These are phyloP conservation scores for Plagodis dolabraria DNA, from an alignment of 2,888 invertebrate species.

Conservation along the genomic window DNA sequence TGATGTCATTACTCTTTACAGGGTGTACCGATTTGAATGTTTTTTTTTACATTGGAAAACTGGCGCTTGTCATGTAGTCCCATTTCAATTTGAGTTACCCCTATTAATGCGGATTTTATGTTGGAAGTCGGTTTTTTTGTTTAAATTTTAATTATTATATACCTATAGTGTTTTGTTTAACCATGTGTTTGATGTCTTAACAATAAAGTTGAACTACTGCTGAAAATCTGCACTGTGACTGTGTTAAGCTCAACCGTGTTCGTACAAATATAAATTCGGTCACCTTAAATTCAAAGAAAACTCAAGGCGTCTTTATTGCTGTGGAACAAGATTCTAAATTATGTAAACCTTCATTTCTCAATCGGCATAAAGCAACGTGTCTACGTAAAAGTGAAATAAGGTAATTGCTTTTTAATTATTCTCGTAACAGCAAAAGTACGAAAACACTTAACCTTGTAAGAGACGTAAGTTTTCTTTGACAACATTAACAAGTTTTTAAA, in stretches of 20 bases:
- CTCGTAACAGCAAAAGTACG: slow-evolving; percentile 23
- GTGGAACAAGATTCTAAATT: slow-evolving; percentile 16
- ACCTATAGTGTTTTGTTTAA: neutral
- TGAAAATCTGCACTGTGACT: slow-evolving; percentile 1
- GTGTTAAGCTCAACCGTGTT: slow-evolving; percentile 16
- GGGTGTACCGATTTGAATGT: too few species aligned
- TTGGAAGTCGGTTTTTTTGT: too few species aligned
- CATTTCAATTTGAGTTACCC: too few species aligned
- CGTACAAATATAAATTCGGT: slow-evolving; percentile 22
- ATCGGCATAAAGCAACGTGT: slow-evolving; percentile 10
- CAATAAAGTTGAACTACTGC: neutral
- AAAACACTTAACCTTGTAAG: slow-evolving; percentile 16
- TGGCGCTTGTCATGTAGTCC: too few species aligned
- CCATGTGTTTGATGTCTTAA: too few species aligned
- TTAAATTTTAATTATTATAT: too few species aligned
- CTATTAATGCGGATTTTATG: too few species aligned
- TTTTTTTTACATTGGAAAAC: too few species aligned
- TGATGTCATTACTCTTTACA: too few species aligned
- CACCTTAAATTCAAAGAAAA: slow-evolving; percentile 15
- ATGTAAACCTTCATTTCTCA: slow-evolving; percentile 8
- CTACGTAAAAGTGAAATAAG: slow-evolving; percentile 23
- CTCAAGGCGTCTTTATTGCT: slow-evolving; percentile 15
- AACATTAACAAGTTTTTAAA: neutral
- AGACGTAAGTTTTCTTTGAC: slow-evolving; percentile 7
- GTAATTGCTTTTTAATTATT: slow-evolving; percentile 39